Evolutionary conservation across 2,888 invertebrate genomes (phyloP).

Genomic region (Amiota communis): DNA sequence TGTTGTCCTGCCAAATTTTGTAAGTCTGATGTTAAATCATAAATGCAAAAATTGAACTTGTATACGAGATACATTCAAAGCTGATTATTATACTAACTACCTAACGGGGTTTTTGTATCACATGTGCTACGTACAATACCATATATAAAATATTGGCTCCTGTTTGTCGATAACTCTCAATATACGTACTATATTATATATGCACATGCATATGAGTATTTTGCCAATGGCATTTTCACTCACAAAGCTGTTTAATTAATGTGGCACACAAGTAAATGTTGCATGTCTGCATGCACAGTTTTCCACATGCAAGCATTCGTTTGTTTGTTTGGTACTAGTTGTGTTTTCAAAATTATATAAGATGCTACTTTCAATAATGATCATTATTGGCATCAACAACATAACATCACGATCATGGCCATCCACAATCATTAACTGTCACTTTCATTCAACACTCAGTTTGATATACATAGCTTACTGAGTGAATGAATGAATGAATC

Average conservation of each 20-base stretch:
- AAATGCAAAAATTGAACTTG: conserved; percentile 18
- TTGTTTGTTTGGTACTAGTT: conserved; percentile 19
- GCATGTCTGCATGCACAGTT: conserved; percentile 29
- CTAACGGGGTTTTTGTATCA: conserved; percentile 15
- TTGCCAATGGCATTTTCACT: neutral
- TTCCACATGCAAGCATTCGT: conserved; percentile 4
- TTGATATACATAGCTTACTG: neutral
- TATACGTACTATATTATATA: neutral
- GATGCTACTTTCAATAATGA: conserved; percentile 19
- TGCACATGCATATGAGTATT: neutral
- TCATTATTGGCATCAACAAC: neutral
- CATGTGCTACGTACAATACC: neutral
- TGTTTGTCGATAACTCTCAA: neutral
- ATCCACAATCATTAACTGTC: conserved; percentile 25
- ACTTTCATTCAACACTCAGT: conserved; percentile 13
- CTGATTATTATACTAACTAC: conserved; percentile 5
- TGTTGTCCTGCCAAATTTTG: conserved; percentile 12
- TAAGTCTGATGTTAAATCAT: conserved; percentile 3
- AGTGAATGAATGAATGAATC: neutral
- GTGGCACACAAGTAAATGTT: conserved; percentile 56
- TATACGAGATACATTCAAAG: neutral
- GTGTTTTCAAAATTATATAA: conserved; percentile 9
- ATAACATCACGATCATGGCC: neutral
- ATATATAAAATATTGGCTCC: neutral
- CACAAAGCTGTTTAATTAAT: conserved; percentile 56